phyloP scores from a whole-genome alignment of 2,113 vertebrate species.

The Ursus arctos region DNA sequence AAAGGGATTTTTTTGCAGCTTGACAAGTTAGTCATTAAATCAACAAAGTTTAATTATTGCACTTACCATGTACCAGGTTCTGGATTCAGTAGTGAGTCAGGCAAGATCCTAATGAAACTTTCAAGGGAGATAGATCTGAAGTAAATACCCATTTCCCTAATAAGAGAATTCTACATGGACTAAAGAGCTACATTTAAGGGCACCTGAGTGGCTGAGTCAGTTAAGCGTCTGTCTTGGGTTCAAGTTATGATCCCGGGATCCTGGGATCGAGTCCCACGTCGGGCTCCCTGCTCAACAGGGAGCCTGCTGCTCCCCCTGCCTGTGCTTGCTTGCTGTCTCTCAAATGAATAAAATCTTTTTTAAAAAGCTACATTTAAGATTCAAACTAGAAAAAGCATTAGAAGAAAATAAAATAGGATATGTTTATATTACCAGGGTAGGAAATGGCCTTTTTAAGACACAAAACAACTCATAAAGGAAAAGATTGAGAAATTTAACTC shows the following conservation, averaged over 20 bases:
- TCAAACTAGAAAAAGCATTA: constrained; percentile 34
- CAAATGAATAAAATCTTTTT: too few species aligned
- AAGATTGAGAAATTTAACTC: constrained; percentile 36
- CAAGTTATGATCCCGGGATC: too few species aligned
- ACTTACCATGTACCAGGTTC: background rate
- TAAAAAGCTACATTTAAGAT: background rate
- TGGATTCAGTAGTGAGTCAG: constrained; percentile 13
- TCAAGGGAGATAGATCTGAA: background rate
- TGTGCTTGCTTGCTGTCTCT: too few species aligned
- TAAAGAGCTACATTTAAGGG: background rate
- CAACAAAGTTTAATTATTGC: background rate
- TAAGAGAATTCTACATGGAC: constrained; percentile 4
- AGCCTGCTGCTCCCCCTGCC: too few species aligned
- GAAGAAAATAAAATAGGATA: constrained; percentile 41
- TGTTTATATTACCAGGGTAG: background rate
- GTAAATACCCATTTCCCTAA: background rate
- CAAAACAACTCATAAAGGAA: background rate
- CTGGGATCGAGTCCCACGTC: too few species aligned
- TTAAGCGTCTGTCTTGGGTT: too few species aligned
- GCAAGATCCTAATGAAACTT: background rate
- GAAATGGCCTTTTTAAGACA: constrained; percentile 44
- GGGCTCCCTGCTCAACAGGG: too few species aligned
- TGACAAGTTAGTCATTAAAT: background rate
- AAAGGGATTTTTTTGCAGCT: constrained; percentile 16
- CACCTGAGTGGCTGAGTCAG: too few species aligned